phyloP scores from a whole-genome alignment of 2,888 invertebrate genomes.

The Sinodicranocentrus sp. region DNA sequence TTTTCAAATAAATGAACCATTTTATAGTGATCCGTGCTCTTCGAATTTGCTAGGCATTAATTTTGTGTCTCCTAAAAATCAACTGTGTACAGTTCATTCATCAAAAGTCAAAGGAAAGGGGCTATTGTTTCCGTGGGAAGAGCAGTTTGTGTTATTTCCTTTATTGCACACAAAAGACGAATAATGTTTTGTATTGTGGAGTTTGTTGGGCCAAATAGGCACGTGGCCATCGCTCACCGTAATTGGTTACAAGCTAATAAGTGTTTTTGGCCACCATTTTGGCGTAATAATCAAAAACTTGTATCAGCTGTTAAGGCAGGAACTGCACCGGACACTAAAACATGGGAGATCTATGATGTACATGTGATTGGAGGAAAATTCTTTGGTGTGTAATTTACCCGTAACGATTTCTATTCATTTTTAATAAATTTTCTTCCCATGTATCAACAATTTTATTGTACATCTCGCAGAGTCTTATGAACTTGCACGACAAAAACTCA shows the following conservation, averaged over 20 bases:
- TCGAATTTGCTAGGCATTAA: neutral
- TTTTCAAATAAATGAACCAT: neutral
- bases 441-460: neutral
- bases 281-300: conserved; percentile 11
- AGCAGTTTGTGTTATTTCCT: neutral
- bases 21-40: conserved; percentile 10
- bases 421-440: conserved; percentile 9
- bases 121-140: neutral
- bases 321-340: neutral
- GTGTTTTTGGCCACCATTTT: conserved; percentile 46
- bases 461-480: neutral
- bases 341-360: conserved; percentile 15
- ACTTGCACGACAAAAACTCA: neutral
- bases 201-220: neutral
- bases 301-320: neutral
- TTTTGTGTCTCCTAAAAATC: neutral
- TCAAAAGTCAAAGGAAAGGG: neutral
- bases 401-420: neutral
- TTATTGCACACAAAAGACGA: neutral
- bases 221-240: neutral
- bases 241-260: conserved; percentile 3
- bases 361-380: conserved; percentile 15
- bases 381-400: conserved; percentile 7
- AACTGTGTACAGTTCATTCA: neutral
- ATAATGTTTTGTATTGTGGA: conserved; percentile 28